phyloP scores from a whole-genome alignment of 2,797 vertebrate genomes.

The Enteromius trimaculatus region DNA sequence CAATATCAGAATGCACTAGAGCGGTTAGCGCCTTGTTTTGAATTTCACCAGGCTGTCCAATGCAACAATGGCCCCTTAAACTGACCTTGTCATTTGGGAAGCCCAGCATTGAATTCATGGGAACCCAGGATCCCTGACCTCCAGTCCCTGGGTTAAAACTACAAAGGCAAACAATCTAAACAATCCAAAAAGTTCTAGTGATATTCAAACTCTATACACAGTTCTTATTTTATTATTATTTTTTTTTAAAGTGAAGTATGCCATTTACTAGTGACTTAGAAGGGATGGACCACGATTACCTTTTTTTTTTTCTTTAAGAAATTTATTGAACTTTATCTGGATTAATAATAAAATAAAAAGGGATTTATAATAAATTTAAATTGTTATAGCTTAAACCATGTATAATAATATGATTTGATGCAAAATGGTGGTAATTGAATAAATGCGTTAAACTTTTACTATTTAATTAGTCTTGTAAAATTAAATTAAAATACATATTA shows the following conservation, averaged over 20 bases:
- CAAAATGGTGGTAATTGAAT: neutral
- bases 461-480: neutral
- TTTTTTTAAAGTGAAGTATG: neutral
- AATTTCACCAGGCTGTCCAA: slow-evolving; percentile 25
- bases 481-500: neutral
- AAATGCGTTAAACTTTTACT: neutral
- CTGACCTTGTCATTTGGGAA: slow-evolving; percentile 27
- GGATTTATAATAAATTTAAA: neutral
- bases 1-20: slow-evolving; percentile 66
- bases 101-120: slow-evolving; percentile 3
- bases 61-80: slow-evolving; percentile 36
- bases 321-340: neutral
- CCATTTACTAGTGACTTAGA: neutral
- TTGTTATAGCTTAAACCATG: neutral
- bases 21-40: slow-evolving; percentile 66
- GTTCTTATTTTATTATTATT: neutral
- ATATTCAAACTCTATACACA: neutral
- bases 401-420: neutral
- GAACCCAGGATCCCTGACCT: slow-evolving; percentile 28
- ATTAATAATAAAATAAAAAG: neutral
- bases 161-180: slow-evolving; percentile 19
- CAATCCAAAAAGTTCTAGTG: slow-evolving; percentile 11
- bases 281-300: neutral
- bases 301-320: neutral
- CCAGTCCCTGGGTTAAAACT: slow-evolving; percentile 3